These are phyloP conservation scores for Tetanocera ferruginea DNA, from an alignment of 2,888 invertebrate species.

Conservation along the genomic window DNA sequence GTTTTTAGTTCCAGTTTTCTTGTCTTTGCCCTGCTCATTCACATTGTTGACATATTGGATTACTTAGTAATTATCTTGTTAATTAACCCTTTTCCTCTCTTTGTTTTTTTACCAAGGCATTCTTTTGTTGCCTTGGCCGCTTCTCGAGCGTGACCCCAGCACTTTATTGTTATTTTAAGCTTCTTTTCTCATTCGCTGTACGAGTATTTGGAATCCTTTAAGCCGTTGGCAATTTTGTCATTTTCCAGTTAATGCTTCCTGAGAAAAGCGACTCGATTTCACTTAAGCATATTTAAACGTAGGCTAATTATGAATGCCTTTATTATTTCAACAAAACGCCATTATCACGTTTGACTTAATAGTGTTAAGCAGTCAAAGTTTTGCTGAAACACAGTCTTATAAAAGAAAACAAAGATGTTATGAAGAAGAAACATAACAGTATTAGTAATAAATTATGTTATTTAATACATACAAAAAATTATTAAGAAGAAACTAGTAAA, in stretches of 20 bases:
- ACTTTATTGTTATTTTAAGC: conserved; percentile 42
- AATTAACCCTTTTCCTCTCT: conserved; percentile 64
- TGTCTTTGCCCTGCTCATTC: conserved; percentile 19
- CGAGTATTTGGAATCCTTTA: conserved; percentile 3
- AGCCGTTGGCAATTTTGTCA: conserved; percentile 1
- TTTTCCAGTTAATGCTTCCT: not conserved
- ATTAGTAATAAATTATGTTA: too few species aligned
- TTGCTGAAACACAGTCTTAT: not conserved
- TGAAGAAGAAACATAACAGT: not conserved
- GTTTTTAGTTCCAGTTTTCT: conserved; percentile 49
- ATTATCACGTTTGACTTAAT: conserved; percentile 10
- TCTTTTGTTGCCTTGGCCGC: conserved; percentile 29
- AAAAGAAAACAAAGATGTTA: not conserved
- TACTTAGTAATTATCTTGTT: conserved; percentile 68
- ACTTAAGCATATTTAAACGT: conserved; percentile 14
- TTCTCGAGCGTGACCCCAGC: conserved; percentile 55
- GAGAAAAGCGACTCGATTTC: conserved; percentile 5
- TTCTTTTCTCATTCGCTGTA: not conserved
- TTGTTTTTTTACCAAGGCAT: conserved; percentile 39
- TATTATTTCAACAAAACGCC: not conserved
- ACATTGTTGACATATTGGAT: conserved; percentile 64
- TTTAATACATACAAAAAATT: too few species aligned
- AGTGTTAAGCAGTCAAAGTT: not conserved
- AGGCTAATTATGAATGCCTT: not conserved
- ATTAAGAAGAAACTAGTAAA: too few species aligned